Evolutionary conservation across 2,113 vertebrate genomes (phyloP), one percentile per base, ranked within the genome.

Genomic region (Recurvirostra avosetta): DNA sequence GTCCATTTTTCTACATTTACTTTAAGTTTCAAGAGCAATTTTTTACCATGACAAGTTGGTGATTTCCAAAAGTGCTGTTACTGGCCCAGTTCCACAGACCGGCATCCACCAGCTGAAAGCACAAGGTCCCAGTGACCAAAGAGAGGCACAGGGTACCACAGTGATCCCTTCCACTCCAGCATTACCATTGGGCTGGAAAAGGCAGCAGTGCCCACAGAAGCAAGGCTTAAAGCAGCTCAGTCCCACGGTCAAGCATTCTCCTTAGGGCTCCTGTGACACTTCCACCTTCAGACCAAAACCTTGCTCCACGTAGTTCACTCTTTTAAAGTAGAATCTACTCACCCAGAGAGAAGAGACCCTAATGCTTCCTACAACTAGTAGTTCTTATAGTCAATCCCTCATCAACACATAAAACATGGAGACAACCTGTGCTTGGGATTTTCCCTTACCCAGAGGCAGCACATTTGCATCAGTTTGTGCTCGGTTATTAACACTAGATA

Each of bases 401-500:
- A 4, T 10, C 13, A 19, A 20, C 29, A 9, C 15, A 47, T 15
- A 20, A 25, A 88, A 65, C 1, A 2, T 40, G 1, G 0, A 68
- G 34, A 15, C 20, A 9, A 62, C 19, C 17, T 45, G 25, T 71
- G 41, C 38, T 52, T 63, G 56, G 26, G 74, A 59, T 63, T 72
- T 85, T 47, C 3, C 6, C 65, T 52, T 74, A 50, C 58, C 40
- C 25, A 12, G 7, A 7, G 12, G 25, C 40, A 85, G 45, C 38
- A 62, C 40, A 43, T 67, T 45, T 45, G 18, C 23, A 88, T 67
- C 75, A 26, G 12, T 76, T 66, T 62, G 27, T 55, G 22, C 45
- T 91, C 47, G 59, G 43, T 73, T 80, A 93, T 45, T 71, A 94
- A 43, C 40, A 80, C 4, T 80, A 74, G 86, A 41, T 27, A 41